Evolutionary conservation across 2,797 vertebrate genomes (phyloP).

Genomic region (Eulemur coronatus): DNA sequence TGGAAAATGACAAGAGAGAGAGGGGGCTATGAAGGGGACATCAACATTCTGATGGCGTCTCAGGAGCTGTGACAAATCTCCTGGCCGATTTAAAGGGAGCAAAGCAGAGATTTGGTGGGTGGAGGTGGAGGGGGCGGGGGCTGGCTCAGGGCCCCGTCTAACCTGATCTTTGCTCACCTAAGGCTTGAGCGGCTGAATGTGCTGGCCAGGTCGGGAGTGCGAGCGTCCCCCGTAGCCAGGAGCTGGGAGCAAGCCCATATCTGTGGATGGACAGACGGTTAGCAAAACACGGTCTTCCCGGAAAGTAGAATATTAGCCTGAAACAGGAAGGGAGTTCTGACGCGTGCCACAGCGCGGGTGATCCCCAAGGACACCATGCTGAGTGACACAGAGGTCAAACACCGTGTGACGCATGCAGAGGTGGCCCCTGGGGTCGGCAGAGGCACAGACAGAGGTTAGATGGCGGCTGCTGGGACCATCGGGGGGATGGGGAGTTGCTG

Average conservation of each 20-base stretch:
- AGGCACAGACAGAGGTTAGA: not conserved
- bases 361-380: accelerated
- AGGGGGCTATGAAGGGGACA: not conserved
- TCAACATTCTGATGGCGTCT: not conserved
- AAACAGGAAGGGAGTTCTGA: not conserved
- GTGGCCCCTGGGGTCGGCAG: not conserved
- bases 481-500: too few species aligned
- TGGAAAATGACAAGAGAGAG: not conserved
- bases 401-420: not conserved
- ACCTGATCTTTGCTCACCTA: too few species aligned
- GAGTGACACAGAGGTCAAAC: not conserved
- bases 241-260: not conserved
- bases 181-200: not conserved
- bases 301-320: not conserved
- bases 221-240: not conserved
- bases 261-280: not conserved
- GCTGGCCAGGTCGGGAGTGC: not conserved
- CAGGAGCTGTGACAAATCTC: too few species aligned
- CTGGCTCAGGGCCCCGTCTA: not conserved
- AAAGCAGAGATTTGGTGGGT: not conserved
- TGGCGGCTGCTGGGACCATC: accelerated
- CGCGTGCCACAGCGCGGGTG: accelerated
- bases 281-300: accelerated
- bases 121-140: not conserved
- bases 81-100: not conserved